These are phyloP conservation scores for Melanotaenia parkinsoni DNA, from an alignment of 2,797 vertebrate genomes.

Conservation along the genomic window DNA sequence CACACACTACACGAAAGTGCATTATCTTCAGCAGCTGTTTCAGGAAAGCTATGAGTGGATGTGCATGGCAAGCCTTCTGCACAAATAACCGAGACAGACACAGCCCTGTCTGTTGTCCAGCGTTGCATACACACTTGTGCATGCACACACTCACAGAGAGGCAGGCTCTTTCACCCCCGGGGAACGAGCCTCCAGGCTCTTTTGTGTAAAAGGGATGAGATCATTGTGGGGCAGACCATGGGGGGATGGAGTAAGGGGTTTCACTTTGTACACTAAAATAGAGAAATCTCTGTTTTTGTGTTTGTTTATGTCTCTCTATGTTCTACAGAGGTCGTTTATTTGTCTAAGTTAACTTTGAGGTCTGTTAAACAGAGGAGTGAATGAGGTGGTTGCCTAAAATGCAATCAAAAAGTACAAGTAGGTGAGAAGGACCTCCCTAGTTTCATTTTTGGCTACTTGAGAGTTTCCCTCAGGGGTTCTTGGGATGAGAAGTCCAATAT, in stretches of 20 bases:
- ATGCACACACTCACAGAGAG: conserved; percentile 25
- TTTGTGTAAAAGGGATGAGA: conserved; percentile 77
- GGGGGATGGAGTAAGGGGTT: conserved; percentile 55
- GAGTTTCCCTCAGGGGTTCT: conserved; percentile 43
- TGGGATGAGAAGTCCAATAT: conserved; percentile 32
- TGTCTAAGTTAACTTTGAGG: conserved; percentile 14
- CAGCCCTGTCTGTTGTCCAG: conserved; percentile 61
- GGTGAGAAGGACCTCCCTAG: conserved; percentile 19
- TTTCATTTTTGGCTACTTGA: conserved; percentile 39
- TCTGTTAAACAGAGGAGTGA: background rate
- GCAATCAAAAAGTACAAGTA: conserved; percentile 2
- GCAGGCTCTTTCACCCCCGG: conserved; percentile 54
- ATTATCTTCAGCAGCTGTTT: conserved; percentile 56
- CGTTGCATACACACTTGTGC: conserved; percentile 31
- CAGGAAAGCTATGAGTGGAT: conserved; percentile 44
- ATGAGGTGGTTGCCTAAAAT: conserved; percentile 11
- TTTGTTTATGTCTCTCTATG: background rate
- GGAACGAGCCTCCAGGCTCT: conserved; percentile 69
- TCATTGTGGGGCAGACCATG: conserved; percentile 65
- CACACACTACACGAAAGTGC: background rate
- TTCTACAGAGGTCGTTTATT: background rate
- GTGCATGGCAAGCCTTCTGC: conserved; percentile 39
- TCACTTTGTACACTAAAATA: conserved; percentile 34
- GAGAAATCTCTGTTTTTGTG: conserved; percentile 30
- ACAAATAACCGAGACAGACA: conserved; percentile 58